Base-by-base conservation (phyloP, 2,797 vertebrate genomes). In the Ciconia nigra region DNA sequence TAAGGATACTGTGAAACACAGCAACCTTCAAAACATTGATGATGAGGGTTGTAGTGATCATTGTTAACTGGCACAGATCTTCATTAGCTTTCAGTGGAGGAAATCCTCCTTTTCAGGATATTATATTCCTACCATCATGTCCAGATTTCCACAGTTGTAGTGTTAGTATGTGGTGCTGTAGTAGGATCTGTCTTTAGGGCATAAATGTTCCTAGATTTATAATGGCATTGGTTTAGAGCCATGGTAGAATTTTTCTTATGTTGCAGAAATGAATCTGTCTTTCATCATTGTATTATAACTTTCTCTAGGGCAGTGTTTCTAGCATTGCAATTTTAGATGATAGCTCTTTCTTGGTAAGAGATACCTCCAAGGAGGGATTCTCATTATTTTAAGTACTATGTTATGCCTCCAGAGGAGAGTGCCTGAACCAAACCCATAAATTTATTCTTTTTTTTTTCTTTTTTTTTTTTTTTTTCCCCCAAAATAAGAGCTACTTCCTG, bases 361-460 rank as follows among this genome's bases (percentile, higher is more conserved):
- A 86, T 71, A 57, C 81, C 95, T 91, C 83, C 55, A 58, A 97
- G 95, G 78, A 96, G 44, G 47, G 67, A 59, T 96, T 95, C 55
- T 97, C 65, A 92, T 93, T 92, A 93, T 91, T 95, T 91, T 89
- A 96, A 96, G 73, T 39, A 78, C 78, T 76, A 11, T 82, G 46
- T 76, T 95, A 28, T 80, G n/a, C 84, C 93, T 97, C 46, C 47
- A 87, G 94, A 94, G 83, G 55, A 96, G 88, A 94, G 95, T 93
- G 97, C 87, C 87, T 94, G 69, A 77, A 76, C 44, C 42, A 83
- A 83, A 95, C 11, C 67, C 77, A 89, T 95, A 83, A 73, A 91
- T 83, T 76, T 73, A 49, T 46, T 82, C 8, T 2, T 55, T 63
- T 69, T 51, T 67, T 76, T 19, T 3, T 72, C 17, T 3, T 13